Evolutionary conservation across 37 sponge, comb jelly and placozoan species (phyloP).

Genomic region (Lycopodina hypogea): DNA sequence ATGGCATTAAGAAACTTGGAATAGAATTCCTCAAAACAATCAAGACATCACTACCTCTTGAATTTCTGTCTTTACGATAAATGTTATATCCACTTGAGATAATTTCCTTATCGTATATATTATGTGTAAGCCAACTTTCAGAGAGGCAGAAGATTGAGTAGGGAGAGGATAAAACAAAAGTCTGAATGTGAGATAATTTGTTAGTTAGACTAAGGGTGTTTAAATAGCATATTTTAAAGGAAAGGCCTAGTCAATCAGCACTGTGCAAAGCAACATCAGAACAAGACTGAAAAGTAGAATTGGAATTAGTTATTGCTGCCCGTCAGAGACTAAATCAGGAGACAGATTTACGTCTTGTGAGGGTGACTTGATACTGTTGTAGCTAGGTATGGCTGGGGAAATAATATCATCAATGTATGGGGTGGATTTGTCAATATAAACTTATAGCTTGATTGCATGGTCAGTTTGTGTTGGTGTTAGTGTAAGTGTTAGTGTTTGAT

Average conservation of each 20-base stretch:
- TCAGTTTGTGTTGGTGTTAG: neutral
- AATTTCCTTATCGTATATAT: neutral
- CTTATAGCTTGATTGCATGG: neutral
- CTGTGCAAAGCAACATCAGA: neutral
- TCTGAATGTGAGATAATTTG: neutral
- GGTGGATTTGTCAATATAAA: neutral
- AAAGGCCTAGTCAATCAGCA: neutral
- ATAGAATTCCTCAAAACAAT: neutral
- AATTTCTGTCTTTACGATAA: conserved; percentile 1
- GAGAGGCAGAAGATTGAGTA: neutral
- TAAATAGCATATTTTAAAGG: neutral
- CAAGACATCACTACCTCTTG: neutral
- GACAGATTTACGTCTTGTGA: neutral
- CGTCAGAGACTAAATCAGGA: neutral
- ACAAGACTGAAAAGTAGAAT: neutral
- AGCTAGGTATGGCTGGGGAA: neutral
- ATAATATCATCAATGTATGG: no score
- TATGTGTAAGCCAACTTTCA: conserved; percentile 5
- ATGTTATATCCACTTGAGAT: neutral
- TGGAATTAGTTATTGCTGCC: neutral
- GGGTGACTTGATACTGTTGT: neutral
- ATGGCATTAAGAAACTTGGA: neutral
- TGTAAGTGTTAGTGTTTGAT: neutral
- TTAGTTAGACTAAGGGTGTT: neutral
- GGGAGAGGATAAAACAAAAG: neutral